Conservation (phyloP, 2,888 invertebrate species). For the Microchrysa polita region DNA sequence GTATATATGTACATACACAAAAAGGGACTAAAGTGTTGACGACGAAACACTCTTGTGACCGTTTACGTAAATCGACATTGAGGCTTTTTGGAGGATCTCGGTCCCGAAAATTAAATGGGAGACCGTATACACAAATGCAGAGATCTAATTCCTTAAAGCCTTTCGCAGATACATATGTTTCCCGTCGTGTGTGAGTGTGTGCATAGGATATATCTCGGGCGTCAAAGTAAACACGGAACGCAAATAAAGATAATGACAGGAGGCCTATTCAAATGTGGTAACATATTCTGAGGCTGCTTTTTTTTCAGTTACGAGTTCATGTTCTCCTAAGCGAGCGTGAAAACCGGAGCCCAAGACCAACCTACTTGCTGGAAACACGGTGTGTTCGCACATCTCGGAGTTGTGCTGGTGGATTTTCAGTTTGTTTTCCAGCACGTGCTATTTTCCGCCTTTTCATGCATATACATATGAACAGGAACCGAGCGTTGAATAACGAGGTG, state of each 20-base stretch:
- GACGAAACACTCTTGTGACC: not conserved
- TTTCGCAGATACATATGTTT: conserved; percentile 12
- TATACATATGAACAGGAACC: not conserved
- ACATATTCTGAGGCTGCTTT: conserved; percentile 36
- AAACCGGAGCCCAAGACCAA: not conserved
- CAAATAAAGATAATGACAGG: conserved; percentile 49
- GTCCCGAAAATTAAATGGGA: conserved; percentile 32
- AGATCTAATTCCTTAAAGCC: not conserved
- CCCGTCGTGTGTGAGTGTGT: conserved; percentile 20
- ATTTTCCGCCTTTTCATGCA: not conserved
- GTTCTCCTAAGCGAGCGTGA: conserved; percentile 42
- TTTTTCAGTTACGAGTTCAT: conserved; percentile 40
- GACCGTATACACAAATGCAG: conserved; percentile 21
- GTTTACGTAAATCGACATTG: not conserved
- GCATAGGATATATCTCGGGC: conserved; percentile 44
- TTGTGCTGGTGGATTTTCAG: not conserved
- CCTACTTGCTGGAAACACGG: not conserved
- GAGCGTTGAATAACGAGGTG: not conserved
- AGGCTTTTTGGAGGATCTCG: not conserved
- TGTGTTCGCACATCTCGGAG: not conserved
- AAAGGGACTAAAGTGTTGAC: conserved; percentile 18
- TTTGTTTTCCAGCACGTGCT: not conserved
- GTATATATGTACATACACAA: too few species aligned
- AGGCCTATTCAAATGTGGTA: conserved; percentile 48
- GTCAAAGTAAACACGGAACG: conserved; percentile 44